These are phyloP conservation scores for Zoanthus solanderi DNA, from an alignment of 92 coral and sea anemone species.

Conservation along the genomic window DNA sequence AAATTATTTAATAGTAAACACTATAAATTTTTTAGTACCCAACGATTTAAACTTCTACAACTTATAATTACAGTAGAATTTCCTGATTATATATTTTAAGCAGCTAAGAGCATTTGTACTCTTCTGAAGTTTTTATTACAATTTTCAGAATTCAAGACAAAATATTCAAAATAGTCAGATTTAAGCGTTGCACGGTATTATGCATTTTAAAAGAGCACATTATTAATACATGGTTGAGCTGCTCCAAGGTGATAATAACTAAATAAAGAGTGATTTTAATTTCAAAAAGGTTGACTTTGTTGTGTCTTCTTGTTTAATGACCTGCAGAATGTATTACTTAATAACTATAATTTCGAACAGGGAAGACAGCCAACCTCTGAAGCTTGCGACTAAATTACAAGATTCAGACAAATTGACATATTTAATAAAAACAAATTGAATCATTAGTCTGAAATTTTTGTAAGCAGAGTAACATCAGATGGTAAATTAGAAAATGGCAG, in stretches of 20 bases:
- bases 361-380: not conserved
- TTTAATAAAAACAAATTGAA: not conserved
- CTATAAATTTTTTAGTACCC: too few species aligned
- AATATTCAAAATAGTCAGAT: not conserved
- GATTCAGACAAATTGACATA: not conserved
- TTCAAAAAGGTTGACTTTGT: slow-evolving; percentile 3
- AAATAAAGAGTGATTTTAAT: slow-evolving; percentile 9
- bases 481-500: slow-evolving; percentile 12
- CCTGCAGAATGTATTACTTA: not conserved
- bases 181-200: not conserved
- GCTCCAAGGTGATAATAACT: not conserved
- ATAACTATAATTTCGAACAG: not conserved
- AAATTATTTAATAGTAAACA: too few species aligned
- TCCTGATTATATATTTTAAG: too few species aligned
- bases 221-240: not conserved
- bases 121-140: not conserved
- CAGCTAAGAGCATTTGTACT: too few species aligned
- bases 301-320: slow-evolving; percentile 33
- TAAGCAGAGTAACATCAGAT: not conserved
- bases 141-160: not conserved
- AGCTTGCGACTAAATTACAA: not conserved
- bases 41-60: too few species aligned
- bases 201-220: slow-evolving; percentile 7
- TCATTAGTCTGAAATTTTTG: not conserved
- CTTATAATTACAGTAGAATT: too few species aligned